Base-by-base conservation (phyloP, 1,140 invertebrate species). In the Ruditapes philippinarum region DNA sequence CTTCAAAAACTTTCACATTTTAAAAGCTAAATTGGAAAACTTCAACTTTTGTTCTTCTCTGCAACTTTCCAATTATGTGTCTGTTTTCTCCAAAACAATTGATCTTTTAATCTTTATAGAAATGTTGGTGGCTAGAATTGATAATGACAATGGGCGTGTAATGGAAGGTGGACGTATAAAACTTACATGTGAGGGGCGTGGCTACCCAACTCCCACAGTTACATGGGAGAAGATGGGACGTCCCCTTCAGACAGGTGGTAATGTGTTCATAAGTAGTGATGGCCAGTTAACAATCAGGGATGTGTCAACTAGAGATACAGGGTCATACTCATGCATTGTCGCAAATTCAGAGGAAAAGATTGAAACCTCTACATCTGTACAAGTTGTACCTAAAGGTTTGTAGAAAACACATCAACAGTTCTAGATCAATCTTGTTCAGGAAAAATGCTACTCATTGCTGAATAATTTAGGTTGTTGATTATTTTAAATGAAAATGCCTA, bases 261-360 rank as follows among this genome's bases (percentile, higher is more conserved):
- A 88, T 51, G 89, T 90, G 19, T 80, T 81, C 33, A 89, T 83
- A 78, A 86, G 87, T 19, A 83, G 80, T 17, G 84, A 88, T 54
- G 89, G 91, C n/a, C 89, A 84, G 31, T 83, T 93, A 65, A 85
- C 88, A 45, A 89, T 93, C 31, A 36, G 79, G 17, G 68, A 88
- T 60, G 91, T 91, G 7, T 85, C 85, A 31, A 85, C 90, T 22
- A 90, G 92, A 38, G 90, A 93, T 51, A 87, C 91, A 7, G 93
- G 93, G n/a, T 68, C 91, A 33, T 93, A 93, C 73, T 86, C 91
- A 17, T 93, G 93, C 81, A 89, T 89, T 19, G 89, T 93, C 3
- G 86, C 88, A 9, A 89, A 79, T 60, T 87, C 49, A 31, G 87
- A 89, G 19, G 87, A 89, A 42, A 89, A 89, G 54, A 89, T 89